Conservation (phyloP, 2,888 invertebrate genomes). For the Sesia apiformis region DNA sequence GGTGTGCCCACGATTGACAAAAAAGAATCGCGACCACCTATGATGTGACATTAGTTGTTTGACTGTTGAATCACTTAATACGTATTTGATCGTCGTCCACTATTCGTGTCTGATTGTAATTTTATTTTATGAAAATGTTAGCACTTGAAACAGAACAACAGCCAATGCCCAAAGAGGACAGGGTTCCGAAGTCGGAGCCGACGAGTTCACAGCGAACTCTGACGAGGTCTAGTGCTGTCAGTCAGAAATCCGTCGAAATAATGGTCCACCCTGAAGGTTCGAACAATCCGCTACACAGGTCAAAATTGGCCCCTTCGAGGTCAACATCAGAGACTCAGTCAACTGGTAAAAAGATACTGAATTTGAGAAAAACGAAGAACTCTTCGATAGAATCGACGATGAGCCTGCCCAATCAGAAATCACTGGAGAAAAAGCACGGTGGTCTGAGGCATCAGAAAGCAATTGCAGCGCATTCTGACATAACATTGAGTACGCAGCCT, state of each 20-base stretch:
- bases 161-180: conserved; percentile 46
- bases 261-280: conserved; percentile 65
- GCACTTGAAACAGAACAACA: conserved; percentile 63
- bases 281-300: conserved; percentile 61
- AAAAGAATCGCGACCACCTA: conserved; percentile 64
- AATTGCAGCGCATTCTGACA: conserved; percentile 75
- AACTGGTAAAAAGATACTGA: conserved; percentile 56
- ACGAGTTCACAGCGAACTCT: conserved; percentile 65
- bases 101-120: conserved; percentile 4
- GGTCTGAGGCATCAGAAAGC: conserved; percentile 76
- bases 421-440: conserved; percentile 69
- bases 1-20: conserved; percentile 62
- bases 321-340: conserved; percentile 66
- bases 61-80: background rate
- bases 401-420: conserved; percentile 70
- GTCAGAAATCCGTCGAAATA: conserved; percentile 76
- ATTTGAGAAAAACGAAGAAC: conserved; percentile 65
- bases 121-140: conserved; percentile 41
- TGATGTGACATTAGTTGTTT: conserved; percentile 42
- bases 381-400: conserved; percentile 70
- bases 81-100: conserved; percentile 6
- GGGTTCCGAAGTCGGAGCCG: conserved; percentile 46
- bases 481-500: conserved; percentile 64
- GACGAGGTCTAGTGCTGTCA: conserved; percentile 76
- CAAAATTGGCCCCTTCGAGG: conserved; percentile 60